A percentile compares a stretch with the other conserved stretches of the same genome.
Conservation (phyloP, 2,888 invertebrate genomes). For the Leucophora obtusa region DNA sequence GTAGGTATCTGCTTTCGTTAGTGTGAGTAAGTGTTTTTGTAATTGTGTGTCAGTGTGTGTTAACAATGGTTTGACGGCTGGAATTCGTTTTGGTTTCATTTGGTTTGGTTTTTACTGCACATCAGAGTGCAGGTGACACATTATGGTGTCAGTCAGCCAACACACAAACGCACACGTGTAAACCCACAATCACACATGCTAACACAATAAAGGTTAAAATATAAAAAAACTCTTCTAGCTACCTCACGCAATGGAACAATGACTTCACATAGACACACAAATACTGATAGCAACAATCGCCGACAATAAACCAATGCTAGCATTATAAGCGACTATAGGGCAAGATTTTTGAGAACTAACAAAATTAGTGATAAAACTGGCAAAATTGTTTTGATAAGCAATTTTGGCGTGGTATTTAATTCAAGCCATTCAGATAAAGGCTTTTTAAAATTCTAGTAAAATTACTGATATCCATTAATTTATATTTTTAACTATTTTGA, state of each 20-base stretch:
- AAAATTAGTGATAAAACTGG: background rate
- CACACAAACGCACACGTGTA: slow-evolving; percentile 16
- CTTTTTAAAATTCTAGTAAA: too few species aligned
- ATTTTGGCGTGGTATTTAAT: too few species aligned
- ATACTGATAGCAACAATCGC: background rate
- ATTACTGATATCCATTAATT: too few species aligned
- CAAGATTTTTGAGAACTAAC: background rate
- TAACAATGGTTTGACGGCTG: slow-evolving; percentile 18
- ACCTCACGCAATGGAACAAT: slow-evolving; percentile 40
- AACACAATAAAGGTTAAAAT: slow-evolving; percentile 12
- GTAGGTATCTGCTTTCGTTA: slow-evolving; percentile 8
- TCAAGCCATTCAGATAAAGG: too few species aligned
- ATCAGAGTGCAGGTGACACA: slow-evolving; percentile 55
- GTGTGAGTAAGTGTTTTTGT: background rate
- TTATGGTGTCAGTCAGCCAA: slow-evolving; percentile 33
- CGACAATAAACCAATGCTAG: slow-evolving; percentile 5
- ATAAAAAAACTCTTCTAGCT: slow-evolving; percentile 36
- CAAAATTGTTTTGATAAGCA: too few species aligned
- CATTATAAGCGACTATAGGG: background rate
- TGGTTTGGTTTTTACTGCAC: slow-evolving; percentile 34
- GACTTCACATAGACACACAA: slow-evolving; percentile 4
- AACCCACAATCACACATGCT: background rate
- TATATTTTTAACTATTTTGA: too few species aligned
- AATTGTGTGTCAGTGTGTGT: slow-evolving; percentile 10
- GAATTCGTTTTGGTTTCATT: slow-evolving; percentile 33